phyloP scores from a whole-genome alignment of 1,140 invertebrate genomes.

The Neodiprion virginianus region DNA sequence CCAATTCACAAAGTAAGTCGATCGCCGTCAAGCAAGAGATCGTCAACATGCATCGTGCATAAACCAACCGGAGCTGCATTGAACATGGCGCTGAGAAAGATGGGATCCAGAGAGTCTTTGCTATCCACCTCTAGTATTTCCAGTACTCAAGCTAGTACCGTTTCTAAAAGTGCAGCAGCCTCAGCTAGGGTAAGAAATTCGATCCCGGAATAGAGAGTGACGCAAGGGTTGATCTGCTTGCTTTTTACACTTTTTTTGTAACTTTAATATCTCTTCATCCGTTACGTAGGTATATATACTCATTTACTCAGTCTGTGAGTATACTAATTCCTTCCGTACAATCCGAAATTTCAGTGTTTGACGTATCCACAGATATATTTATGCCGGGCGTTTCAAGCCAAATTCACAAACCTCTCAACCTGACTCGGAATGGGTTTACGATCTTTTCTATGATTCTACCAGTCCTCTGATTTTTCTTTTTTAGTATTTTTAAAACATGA shows the following conservation, averaged over 20 bases:
- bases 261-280: background rate
- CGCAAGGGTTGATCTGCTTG: background rate
- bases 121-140: slow-evolving; percentile 79
- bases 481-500: too few species aligned
- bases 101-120: slow-evolving; percentile 86
- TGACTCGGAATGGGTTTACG: too few species aligned
- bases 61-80: slow-evolving; percentile 63
- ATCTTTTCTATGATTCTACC: too few species aligned
- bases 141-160: slow-evolving; percentile 64
- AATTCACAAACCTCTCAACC: too few species aligned
- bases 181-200: slow-evolving; percentile 73
- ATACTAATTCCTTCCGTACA: background rate
- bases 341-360: too few species aligned
- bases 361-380: too few species aligned
- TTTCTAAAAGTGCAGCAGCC: slow-evolving; percentile 43
- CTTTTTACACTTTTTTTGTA: background rate
- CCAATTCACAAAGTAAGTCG: slow-evolving; percentile 86
- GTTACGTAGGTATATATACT: background rate
- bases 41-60: slow-evolving; percentile 69
- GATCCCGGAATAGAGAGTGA: slow-evolving; percentile 45
- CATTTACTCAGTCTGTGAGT: background rate
- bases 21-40: slow-evolving; percentile 77
- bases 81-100: slow-evolving; percentile 68
- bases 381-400: too few species aligned
- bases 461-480: too few species aligned